Conservation (phyloP, 2,888 invertebrate species). For the Cenopis cana region DNA sequence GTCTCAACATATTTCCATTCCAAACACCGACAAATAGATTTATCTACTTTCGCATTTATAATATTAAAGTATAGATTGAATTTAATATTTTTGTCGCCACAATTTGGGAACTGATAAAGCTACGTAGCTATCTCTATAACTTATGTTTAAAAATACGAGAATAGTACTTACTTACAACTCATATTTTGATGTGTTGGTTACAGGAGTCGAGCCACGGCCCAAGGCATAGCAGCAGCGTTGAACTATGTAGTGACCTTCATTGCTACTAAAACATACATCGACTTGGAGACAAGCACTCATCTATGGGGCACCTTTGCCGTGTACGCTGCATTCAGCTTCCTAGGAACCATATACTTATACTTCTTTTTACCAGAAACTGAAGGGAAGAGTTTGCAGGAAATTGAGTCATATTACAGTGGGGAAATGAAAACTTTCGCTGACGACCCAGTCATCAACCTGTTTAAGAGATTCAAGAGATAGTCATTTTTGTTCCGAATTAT, state of each 20-base stretch:
- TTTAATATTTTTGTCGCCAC: no score
- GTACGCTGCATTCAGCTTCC: conserved; percentile 74
- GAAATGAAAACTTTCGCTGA: conserved; percentile 71
- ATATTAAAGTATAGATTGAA: no score
- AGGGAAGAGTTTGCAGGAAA: conserved; percentile 80
- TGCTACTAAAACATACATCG: conserved; percentile 82
- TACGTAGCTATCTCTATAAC: no score
- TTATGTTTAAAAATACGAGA: no score
- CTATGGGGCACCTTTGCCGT: conserved; percentile 81
- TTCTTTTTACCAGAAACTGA: conserved; percentile 85
- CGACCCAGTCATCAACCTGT: conserved; percentile 71
- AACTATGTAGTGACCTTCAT: conserved; percentile 82
- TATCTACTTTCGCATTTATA: no score
- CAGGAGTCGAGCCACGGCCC: conserved; percentile 82
- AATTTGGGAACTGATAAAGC: no score
- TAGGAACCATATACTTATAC: conserved; percentile 80
- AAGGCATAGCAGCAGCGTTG: conserved; percentile 82
- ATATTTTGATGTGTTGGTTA: conserved; percentile 41
- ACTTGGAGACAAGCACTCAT: conserved; percentile 71
- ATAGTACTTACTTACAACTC: neutral
- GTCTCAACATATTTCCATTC: no score
- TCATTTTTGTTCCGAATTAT: conserved; percentile 42
- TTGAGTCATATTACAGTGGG: conserved; percentile 76
- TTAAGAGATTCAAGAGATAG: conserved; percentile 64
- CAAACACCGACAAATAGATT: no score